A percentile compares a stretch with the other conserved stretches of the same genome.
Conservation (phyloP, 2,888 invertebrate genomes). For the Luperina nickerlii region DNA sequence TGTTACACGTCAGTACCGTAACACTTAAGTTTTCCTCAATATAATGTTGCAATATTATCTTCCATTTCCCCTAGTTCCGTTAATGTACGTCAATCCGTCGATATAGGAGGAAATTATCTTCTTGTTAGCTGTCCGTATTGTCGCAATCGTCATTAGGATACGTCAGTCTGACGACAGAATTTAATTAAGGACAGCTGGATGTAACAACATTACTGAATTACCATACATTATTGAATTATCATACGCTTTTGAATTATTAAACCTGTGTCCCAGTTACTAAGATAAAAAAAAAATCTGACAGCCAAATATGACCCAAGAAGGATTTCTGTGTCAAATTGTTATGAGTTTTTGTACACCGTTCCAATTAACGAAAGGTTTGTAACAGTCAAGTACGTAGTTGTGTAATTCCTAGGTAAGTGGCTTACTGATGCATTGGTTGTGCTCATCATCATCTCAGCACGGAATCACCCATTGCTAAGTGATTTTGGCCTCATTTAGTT, state of each 20-base stretch:
- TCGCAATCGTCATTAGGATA: conserved; percentile 20
- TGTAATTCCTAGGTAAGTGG: no score
- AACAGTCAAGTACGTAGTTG: not conserved
- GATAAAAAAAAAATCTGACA: not conserved
- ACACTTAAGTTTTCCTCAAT: conserved; percentile 32
- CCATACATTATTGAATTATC: not conserved
- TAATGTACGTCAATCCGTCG: conserved; percentile 43
- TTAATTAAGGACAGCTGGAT: conserved; percentile 8
- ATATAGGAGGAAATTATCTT: conserved; percentile 14
- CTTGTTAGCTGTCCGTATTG: conserved; percentile 3
- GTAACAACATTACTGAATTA: conserved; percentile 11
- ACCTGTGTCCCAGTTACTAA: not conserved
- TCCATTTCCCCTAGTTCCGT: conserved; percentile 14
- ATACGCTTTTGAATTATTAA: not conserved
- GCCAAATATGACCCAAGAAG: not conserved
- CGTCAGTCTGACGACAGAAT: conserved; percentile 20
- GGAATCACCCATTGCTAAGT: not conserved
- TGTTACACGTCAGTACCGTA: conserved; percentile 8
- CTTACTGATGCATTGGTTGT: not conserved
- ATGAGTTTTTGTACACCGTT: not conserved
- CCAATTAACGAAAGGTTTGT: not conserved
- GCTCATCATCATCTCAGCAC: not conserved
- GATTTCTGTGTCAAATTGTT: not conserved
- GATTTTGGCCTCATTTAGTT: not conserved
- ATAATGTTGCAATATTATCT: not conserved